Conservation (phyloP, 2,797 vertebrate species). For the Argya squamiceps region DNA sequence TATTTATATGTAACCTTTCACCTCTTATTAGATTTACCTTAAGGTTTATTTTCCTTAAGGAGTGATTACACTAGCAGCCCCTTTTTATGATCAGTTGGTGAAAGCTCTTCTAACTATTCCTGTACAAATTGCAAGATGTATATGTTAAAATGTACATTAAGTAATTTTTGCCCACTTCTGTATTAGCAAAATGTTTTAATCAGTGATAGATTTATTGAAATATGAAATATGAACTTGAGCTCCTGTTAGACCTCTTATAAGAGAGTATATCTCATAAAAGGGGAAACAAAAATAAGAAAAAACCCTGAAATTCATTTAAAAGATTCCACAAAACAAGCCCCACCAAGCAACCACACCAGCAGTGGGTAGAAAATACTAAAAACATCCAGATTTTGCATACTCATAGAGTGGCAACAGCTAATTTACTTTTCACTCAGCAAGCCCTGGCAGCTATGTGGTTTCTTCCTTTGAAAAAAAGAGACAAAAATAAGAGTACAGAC, state of each 20-base stretch:
- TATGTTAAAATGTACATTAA: background rate
- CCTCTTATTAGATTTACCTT: background rate
- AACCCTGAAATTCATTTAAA: background rate
- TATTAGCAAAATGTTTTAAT: background rate
- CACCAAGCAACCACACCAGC: background rate
- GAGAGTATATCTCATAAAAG: background rate
- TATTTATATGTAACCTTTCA: background rate
- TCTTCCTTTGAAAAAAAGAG: background rate
- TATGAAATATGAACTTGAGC: background rate
- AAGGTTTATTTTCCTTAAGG: background rate
- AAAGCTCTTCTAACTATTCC: background rate
- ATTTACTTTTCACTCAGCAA: background rate
- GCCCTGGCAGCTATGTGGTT: background rate
- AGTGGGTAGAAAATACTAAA: background rate
- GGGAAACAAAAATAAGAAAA: background rate
- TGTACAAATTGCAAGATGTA: background rate
- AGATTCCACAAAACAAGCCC: background rate
- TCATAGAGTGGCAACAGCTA: background rate
- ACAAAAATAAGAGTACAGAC: background rate
- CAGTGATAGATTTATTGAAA: background rate
- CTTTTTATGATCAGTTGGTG: background rate
- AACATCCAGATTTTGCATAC: background rate
- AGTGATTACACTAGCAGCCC: background rate
- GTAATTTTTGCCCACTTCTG: background rate
- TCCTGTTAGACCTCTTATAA: background rate